Evolutionary conservation across 2,113 vertebrate species (phyloP).

Genomic region (Lanius collurio): DNA sequence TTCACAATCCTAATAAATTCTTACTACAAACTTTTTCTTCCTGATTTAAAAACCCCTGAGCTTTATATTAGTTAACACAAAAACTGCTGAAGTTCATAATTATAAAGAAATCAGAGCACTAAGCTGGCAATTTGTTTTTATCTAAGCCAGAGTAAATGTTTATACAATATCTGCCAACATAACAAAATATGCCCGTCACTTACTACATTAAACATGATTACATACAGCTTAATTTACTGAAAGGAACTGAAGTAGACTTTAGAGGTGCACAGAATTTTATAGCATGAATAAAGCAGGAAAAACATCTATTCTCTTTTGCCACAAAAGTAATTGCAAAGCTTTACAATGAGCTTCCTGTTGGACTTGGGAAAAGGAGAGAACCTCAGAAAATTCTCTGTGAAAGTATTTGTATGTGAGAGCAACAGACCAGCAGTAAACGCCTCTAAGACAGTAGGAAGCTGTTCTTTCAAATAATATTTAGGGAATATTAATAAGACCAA

Average conservation of each 20-base stretch:
- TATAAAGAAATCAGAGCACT: slow-evolving; percentile 23
- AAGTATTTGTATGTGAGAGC: slow-evolving; percentile 36
- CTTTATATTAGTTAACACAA: slow-evolving; percentile 5
- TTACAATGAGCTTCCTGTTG: slow-evolving; percentile 60
- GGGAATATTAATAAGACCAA: neutral
- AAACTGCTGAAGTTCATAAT: slow-evolving; percentile 34
- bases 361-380: slow-evolving; percentile 42
- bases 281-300: slow-evolving; percentile 46
- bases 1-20: slow-evolving; percentile 21
- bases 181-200: slow-evolving; percentile 69
- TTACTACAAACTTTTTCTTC: slow-evolving; percentile 7
- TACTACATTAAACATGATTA: slow-evolving; percentile 58
- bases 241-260: slow-evolving; percentile 36
- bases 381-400: slow-evolving; percentile 46
- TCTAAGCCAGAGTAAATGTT: slow-evolving; percentile 68
- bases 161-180: slow-evolving; percentile 59
- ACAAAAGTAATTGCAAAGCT: slow-evolving; percentile 55
- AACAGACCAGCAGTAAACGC: neutral
- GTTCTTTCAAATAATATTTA: slow-evolving; percentile 33
- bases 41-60: neutral
- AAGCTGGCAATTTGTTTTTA: slow-evolving; percentile 63
- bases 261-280: neutral
- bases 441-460: slow-evolving; percentile 25
- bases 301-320: slow-evolving; percentile 47
- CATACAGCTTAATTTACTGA: slow-evolving; percentile 64